Percentiles rank a stretch among this genome's conserved stretches.
phyloP scores from a whole-genome alignment of 2,888 invertebrate genomes.

The Lumbricus terrestris region DNA sequence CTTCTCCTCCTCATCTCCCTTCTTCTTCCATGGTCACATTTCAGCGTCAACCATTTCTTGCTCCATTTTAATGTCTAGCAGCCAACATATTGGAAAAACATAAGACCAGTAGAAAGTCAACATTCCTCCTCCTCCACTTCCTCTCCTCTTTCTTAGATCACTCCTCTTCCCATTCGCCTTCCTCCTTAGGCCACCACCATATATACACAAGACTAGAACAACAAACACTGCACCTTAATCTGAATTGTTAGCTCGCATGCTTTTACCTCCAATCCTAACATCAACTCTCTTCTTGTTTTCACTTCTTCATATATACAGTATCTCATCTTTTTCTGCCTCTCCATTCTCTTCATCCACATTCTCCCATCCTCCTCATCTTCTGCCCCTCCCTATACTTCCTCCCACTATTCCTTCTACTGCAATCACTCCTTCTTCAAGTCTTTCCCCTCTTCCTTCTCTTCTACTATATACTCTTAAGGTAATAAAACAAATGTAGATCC shows the following conservation, averaged over 20 bases:
- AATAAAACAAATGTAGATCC: too few species aligned
- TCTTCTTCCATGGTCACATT: too few species aligned
- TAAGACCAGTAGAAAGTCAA: neutral
- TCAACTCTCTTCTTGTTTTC: neutral
- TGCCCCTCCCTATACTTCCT: neutral
- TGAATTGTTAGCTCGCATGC: neutral
- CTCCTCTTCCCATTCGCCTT: neutral
- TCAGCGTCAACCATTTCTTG: neutral
- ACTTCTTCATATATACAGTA: neutral
- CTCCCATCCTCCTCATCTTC: neutral
- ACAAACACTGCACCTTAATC: neutral
- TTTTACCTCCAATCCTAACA: neutral
- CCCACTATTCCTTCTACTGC: neutral
- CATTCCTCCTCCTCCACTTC: neutral
- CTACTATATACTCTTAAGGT: neutral
- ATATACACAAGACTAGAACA: neutral
- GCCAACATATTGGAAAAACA: neutral
- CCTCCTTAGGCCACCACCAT: neutral
- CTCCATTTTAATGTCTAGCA: neutral
- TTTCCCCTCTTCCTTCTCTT: neutral
- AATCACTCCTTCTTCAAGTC: neutral
- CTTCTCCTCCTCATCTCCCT: too few species aligned
- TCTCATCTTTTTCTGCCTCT: neutral
- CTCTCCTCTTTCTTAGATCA: neutral
- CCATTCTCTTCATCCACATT: neutral